These are phyloP conservation scores for Glaucopsyche alexis DNA, from an alignment of 2,888 invertebrate species.

Conservation along the genomic window DNA sequence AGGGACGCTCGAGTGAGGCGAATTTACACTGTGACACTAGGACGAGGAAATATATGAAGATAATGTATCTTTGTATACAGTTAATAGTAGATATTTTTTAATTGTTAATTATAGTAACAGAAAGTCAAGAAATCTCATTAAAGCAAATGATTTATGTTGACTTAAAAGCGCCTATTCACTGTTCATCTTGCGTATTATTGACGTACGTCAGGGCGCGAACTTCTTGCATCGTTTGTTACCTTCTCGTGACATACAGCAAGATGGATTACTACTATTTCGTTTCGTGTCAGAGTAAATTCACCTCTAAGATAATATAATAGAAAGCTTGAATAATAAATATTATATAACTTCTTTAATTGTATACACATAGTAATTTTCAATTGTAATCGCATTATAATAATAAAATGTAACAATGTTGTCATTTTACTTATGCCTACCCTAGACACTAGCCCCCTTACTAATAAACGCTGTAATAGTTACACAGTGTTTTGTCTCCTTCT, in stretches of 20 bases:
- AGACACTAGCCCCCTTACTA: not conserved
- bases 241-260: not conserved
- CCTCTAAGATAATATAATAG: constrained; percentile 1
- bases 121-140: not conserved
- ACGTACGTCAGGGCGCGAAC: not conserved
- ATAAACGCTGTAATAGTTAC: too few species aligned
- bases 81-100: constrained; percentile 1
- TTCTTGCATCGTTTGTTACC: not conserved
- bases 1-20: not conserved
- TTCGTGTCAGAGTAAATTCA: constrained; percentile 10
- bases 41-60: not conserved
- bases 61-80: not conserved
- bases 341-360: constrained; percentile 24
- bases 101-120: constrained; percentile 7
- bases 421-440: constrained; percentile 26
- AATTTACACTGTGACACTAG: constrained; percentile 5
- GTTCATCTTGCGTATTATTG: not conserved
- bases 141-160: constrained; percentile 15
- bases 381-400: constrained; percentile 21
- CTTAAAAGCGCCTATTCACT: not conserved
- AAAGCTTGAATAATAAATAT: constrained; percentile 25
- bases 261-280: not conserved
- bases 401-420: constrained; percentile 17
- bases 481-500: too few species aligned
- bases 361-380: constrained; percentile 27